Base-by-base conservation (phyloP, 2,888 invertebrate species). In the Drosophila anomalata region DNA sequence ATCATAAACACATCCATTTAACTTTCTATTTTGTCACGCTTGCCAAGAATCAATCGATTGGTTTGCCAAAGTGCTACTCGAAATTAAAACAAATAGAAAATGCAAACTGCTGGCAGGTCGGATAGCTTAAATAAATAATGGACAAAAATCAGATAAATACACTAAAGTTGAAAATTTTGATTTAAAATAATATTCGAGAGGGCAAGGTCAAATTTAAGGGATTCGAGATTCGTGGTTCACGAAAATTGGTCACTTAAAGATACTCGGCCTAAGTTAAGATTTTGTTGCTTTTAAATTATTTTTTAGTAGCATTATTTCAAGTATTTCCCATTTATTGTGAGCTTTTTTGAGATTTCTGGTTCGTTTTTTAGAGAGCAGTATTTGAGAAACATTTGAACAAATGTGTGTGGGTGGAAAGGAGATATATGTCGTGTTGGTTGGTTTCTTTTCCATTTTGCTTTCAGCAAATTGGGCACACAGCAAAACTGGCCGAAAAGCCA, bases 101-200 rank as follows among this genome's bases (percentile, higher is more conserved):
- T 87, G 85, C 87, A 77, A 68, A 61, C 39, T 54, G 87, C 86
- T 87, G 82, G 82, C 82, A 87, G 82, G 77, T 77, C 46, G 39
- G 14, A 63, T 41, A 74, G 82, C 87, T 87, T 87, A 82, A 48
- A 65, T 87, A 79, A 79, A 72, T 73, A 76, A 62, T 50, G 65
- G 47, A 46, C 31, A 36, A 47, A 63, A 22, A 46, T 31, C 46
- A 66, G 67, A 54, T 70, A 68, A 33, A 46, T 47, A 72, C 65
- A 69, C 54, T 56, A 51, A 48, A 44, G 17, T 41, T 59, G 41
- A n/a, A 36, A 17, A 26, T 24, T 54, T 47, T 22, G 12, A 20
- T 14, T 24, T 24, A 24, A 24, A 12, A 24, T 20, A 22, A 29
- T 50, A 73, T 83, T 79, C 66, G 50, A 62, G 39, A 52, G 52